A percentile compares a stretch with the other conserved stretches of the same genome.
phyloP scores from a whole-genome alignment of 2,888 invertebrate genomes.

The Hermaeophaga mercurialis region DNA sequence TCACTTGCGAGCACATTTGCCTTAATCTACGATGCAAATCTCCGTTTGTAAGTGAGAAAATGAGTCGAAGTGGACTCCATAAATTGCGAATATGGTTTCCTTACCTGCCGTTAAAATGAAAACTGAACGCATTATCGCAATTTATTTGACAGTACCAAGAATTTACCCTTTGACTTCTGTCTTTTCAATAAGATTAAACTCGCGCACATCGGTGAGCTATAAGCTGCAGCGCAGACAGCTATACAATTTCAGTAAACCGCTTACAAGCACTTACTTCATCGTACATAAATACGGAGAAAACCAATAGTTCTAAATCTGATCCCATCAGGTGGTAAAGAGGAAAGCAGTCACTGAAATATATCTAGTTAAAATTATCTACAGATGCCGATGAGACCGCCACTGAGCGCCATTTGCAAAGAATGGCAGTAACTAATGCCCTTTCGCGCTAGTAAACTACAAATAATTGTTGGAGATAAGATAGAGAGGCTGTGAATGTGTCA shows the following conservation, averaged over 20 bases:
- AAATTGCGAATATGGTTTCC: constrained; percentile 36
- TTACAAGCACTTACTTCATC: constrained; percentile 41
- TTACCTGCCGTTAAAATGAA: constrained; percentile 36
- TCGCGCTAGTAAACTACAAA: constrained; percentile 53
- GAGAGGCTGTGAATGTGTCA: constrained; percentile 38
- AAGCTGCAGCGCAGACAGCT: constrained; percentile 26
- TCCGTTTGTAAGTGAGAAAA: constrained; percentile 31
- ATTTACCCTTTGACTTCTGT: constrained; percentile 39
- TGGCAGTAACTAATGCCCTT: constrained; percentile 53
- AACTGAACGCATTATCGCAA: constrained; percentile 36
- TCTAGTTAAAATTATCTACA: constrained; percentile 51
- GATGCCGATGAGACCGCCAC: constrained; percentile 47
- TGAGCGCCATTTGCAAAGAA: constrained; percentile 54
- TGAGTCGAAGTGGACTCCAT: constrained; percentile 30
- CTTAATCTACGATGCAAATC: constrained; percentile 31
- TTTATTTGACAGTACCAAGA: constrained; percentile 38
- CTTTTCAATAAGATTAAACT: constrained; percentile 37
- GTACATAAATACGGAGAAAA: constrained; percentile 42
- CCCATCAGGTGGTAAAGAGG: constrained; percentile 49
- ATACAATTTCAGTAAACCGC: constrained; percentile 42
- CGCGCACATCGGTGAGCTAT: constrained; percentile 23
- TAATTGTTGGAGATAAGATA: constrained; percentile 57
- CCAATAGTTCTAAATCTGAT: constrained; percentile 50
- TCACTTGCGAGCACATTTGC: constrained; percentile 22
- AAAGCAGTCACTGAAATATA: constrained; percentile 46